Evolutionary conservation across 2,888 invertebrate species (phyloP), one percentile per base, ranked within the genome.

Genomic region (Tridacna crocea): DNA sequence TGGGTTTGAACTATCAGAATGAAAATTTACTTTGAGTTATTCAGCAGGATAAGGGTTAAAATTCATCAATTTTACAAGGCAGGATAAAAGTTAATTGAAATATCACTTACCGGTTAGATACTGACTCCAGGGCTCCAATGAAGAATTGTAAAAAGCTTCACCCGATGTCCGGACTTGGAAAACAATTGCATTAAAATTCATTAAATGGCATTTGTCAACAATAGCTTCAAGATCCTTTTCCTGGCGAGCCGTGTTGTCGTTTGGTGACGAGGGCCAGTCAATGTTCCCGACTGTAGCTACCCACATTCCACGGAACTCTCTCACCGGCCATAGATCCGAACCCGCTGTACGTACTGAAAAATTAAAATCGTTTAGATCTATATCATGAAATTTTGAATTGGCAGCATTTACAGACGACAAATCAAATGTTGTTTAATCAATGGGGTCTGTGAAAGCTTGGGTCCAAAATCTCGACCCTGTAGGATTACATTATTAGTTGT

Each of bases 241-340:
- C 75, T 93, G 92, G 51, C 88, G 84, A 15, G 65, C 51, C 0
- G 91, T 76, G 15, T 90, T 79, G 26, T 84, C 77, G 19, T 81
- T 77, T 12, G 82, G 79, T 15, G 90, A 89, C 17, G 89, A 83
- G 1, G 93, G 93, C 93, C 93, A 93, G 85, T 93, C 93, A 13
- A 93, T 92, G 84, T 93, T 92, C 15, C 87, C 86, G 10, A 92
- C 93, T 11, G 93, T 93, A 26, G 93, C 92, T 22, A 93, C 84
- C 91, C 92, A 93, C n/a, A 87, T 89, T 36, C 88, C 91, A 24
- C 93, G 90, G 75, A 92, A 93, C 81, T 93, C 92, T 10, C 85
- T 79, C 0, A 68, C 79, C 0, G 92, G 91, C 90, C 89, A 89
- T 6, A 47, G 17, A 0, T 76, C 61, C 13, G 75, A 79, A 13